Base-by-base conservation (phyloP, 1,140 invertebrate genomes). In the Holotrichia oblita region DNA sequence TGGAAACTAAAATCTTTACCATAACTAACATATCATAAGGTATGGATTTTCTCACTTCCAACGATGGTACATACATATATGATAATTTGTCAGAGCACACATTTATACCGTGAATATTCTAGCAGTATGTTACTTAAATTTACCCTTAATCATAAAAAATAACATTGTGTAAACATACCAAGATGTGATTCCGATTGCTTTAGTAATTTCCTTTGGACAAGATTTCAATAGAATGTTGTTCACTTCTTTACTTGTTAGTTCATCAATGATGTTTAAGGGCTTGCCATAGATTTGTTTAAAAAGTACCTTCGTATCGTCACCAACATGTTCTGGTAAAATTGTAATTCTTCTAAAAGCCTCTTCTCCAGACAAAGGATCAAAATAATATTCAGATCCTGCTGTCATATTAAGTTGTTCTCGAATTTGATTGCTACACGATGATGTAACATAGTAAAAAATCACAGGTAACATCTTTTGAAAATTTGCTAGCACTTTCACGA, bases 181-280 rank as follows among this genome's bases (percentile, higher is more conserved):
- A 48, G 75, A 69, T 17, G 41, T 73, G 7, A 69, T 40, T 40
- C 72, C 74, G 34, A 80, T 41, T 20, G 75, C 72, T 78, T 79
- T 78, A 1, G 77, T 69, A 41, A 83, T 40, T 76, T 85, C 84
- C 77, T 90, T 91, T 0, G 93, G 92, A 78, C 93, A 94, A 22
- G 94, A 92, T 82, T 92, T 91, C 9, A 96, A 89, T 73, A 96
- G 87, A 81, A 96, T 93, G 82, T 95, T 92, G 86, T 96, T 95
- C 0, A 94, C 95, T 88, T 96, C 94, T 78, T 91, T 91, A 17
- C 88, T 83, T 79, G 87, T 93, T 6, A 97, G 87, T 85, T 96
- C 94, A 81, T 92, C 92, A 73, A 94, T 88, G 73, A 89, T 83
- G 84, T 89, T 89, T 3, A 81, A 75, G 10, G 76, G 42, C 14